These are phyloP conservation scores for Endotricha flammealis DNA, from an alignment of 2,888 invertebrate species.

Conservation along the genomic window DNA sequence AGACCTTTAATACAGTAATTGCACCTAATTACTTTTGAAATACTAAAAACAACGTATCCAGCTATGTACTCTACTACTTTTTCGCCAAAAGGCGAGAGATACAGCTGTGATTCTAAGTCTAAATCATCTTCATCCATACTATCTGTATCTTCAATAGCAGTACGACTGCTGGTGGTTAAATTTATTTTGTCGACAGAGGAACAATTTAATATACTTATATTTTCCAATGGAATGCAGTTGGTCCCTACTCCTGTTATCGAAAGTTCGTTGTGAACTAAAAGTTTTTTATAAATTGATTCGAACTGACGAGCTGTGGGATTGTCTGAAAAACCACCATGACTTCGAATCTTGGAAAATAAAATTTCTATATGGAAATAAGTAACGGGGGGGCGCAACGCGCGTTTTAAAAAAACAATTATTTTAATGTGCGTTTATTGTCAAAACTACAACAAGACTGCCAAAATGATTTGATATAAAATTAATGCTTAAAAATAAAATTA, in stretches of 20 bases:
- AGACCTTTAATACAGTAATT: constrained; percentile 12
- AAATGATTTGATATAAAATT: too few species aligned
- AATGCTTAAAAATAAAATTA: too few species aligned
- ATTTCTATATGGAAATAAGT: constrained; percentile 17
- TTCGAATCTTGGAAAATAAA: constrained; percentile 14
- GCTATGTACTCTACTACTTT: constrained; percentile 14
- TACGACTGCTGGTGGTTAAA: constrained; percentile 1
- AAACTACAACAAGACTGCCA: too few species aligned
- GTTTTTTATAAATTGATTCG: constrained; percentile 20
- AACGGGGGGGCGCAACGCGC: too few species aligned
- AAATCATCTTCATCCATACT: not conserved
- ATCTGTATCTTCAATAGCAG: constrained; percentile 9
- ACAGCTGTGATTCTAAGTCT: constrained; percentile 10
- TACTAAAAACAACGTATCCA: constrained; percentile 9
- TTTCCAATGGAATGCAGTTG: constrained; percentile 17
- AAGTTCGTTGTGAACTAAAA: constrained; percentile 10
- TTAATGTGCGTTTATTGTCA: too few species aligned
- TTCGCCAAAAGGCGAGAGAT: constrained; percentile 14
- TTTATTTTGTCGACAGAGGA: constrained; percentile 13
- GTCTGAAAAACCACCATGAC: constrained; percentile 17
- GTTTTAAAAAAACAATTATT: too few species aligned
- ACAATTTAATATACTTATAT: constrained; percentile 14
- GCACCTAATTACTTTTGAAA: constrained; percentile 8
- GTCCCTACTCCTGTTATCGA: constrained; percentile 10
- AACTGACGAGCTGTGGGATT: constrained; percentile 19